A percentile compares a stretch with the other conserved stretches of the same genome.
Evolutionary conservation across 2,113 vertebrate species (phyloP).

Genomic region (Pseudois nayaur): DNA sequence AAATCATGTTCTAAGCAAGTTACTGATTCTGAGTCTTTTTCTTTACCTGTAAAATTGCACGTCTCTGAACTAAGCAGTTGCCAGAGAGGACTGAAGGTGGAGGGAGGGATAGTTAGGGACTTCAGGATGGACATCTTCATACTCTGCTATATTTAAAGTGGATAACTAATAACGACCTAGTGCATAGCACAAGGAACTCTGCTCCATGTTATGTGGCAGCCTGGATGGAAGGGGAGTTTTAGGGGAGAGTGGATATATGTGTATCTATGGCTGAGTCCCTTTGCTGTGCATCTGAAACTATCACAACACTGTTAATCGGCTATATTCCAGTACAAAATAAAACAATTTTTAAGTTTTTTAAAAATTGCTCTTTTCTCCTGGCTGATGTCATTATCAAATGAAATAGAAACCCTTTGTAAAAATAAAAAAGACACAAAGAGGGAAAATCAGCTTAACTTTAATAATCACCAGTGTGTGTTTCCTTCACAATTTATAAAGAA

Average conservation of each 20-base stretch:
- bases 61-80: neutral
- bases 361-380: neutral
- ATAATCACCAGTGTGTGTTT: neutral
- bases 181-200: neutral
- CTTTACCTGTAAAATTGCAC: neutral
- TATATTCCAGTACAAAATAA: neutral
- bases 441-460: neutral
- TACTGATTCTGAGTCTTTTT: neutral
- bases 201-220: neutral
- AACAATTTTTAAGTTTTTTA: neutral
- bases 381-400: neutral
- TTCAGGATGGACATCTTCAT: neutral
- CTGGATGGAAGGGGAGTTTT: neutral
- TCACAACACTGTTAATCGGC: neutral
- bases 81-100: neutral
- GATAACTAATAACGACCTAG: neutral
- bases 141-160: neutral
- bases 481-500: neutral
- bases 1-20: neutral
- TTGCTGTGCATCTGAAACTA: neutral
- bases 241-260: neutral
- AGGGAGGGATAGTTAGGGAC: neutral
- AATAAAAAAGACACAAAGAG: neutral
- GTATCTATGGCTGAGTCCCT: neutral
- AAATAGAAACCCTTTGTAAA: neutral